Base-by-base conservation (phyloP, 2,113 vertebrate genomes). In the Ibidorhyncha struthersii region DNA sequence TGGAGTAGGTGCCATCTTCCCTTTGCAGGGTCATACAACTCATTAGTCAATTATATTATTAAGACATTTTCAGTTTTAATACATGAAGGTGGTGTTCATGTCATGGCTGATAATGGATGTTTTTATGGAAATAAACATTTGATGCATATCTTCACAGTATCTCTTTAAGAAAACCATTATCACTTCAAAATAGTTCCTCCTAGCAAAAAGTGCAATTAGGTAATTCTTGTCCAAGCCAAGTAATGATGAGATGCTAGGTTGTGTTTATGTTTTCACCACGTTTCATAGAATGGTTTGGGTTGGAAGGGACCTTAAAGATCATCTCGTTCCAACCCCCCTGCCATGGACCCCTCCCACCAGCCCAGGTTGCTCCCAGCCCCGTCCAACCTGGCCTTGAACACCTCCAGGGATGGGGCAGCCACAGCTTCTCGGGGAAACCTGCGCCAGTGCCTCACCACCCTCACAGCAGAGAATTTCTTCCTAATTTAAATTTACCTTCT, bases 71-170 rank as follows among this genome's bases (percentile, higher is more conserved):
- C 76, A n/a, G 52, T 45, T 93, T 94, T 94, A 96, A 96, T 96
- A 92, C 96, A 50, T 3, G 34, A 89, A 94, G 89, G 84, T 67
- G 81, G 65, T 80, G 92, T n/a, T 89, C 93, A 82, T 80, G 87
- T 83, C 81, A 89, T n/a, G 49, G 79, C 73, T 96, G 83, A 95
- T 94, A 86, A 95, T 55, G 55, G 56, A 53, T 86, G 58, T 84
- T 94, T 89, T 94, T 41, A 95, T 92, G 79, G 78, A 95, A 96
- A 96, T 87, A 96, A 84, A 93, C 36, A 71, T 65, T 72, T 95
- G 95, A 95, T 98, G 61, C 67, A 34, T 97, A 97, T 97, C 96
- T 97, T 96, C 87, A 91, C 30, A 94, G 74, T 43, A 86, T 93
- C 84, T 96, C 74, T 69, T 92, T 26, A 71, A 91, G 91, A 97